These are phyloP conservation scores for Peribatodes rhomboidaria DNA, from an alignment of 2,888 invertebrate genomes.

Conservation along the genomic window DNA sequence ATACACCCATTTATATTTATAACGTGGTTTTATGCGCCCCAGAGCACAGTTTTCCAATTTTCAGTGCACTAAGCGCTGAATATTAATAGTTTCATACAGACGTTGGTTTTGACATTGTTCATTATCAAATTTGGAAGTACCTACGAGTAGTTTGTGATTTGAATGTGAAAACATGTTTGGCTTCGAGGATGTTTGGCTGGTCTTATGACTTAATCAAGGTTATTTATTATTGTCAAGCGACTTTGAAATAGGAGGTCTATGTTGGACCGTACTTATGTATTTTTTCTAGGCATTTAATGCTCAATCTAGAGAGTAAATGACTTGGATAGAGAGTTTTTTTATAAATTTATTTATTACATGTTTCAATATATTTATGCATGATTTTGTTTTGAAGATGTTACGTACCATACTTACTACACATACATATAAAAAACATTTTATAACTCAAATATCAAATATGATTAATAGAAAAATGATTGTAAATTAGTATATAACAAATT, in stretches of 20 bases:
- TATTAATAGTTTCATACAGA: conserved; percentile 54
- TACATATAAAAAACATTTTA: no score
- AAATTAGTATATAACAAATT: no score
- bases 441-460: no score
- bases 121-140: conserved; percentile 54
- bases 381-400: no score
- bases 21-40: conserved; percentile 14
- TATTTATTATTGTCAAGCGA: neutral
- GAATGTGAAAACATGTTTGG: conserved; percentile 40
- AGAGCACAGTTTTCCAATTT: conserved; percentile 47
- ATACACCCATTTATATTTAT: conserved; percentile 19
- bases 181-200: neutral
- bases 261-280: no score
- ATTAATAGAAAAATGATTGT: no score
- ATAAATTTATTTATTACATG: no score
- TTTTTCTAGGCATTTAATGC: no score
- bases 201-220: neutral
- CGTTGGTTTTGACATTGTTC: conserved; percentile 54
- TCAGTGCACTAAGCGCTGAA: conserved; percentile 50
- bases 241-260: neutral
- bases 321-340: no score
- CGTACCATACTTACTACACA: no score
- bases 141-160: conserved; percentile 58
- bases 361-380: no score
- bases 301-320: no score